A percentile compares a stretch with the other conserved stretches of the same genome.
Evolutionary conservation across 2,888 invertebrate genomes (phyloP).

Genomic region (Scaptomyza polygonia): DNA sequence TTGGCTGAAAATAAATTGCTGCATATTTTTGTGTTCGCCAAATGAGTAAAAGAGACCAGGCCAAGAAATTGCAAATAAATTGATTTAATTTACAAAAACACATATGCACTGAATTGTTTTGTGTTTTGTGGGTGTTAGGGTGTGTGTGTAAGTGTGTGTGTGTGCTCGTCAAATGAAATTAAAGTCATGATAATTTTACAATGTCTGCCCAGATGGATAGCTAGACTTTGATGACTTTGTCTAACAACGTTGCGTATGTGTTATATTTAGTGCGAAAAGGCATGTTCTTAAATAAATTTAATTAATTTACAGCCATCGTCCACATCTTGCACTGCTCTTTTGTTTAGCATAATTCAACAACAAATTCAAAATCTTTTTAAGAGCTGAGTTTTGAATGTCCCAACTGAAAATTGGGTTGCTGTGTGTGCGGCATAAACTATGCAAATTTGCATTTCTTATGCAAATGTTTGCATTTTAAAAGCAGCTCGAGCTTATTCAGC

Average conservation of each 20-base stretch:
- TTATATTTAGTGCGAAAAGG: slow-evolving; percentile 17
- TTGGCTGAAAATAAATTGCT: slow-evolving; percentile 71
- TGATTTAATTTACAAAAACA: slow-evolving; percentile 73
- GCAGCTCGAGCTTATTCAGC: slow-evolving; percentile 23
- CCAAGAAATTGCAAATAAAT: slow-evolving; percentile 72
- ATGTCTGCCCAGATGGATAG: slow-evolving; percentile 4
- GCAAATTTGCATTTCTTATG: slow-evolving; percentile 63
- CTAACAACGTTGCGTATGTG: slow-evolving; percentile 39
- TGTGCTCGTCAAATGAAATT: slow-evolving; percentile 69
- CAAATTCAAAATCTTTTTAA: slow-evolving; percentile 55
- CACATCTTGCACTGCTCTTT: background rate
- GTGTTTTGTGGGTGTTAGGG: background rate
- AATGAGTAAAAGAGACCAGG: slow-evolving; percentile 44
- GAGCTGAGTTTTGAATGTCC: slow-evolving; percentile 12
- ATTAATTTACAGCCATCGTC: slow-evolving; percentile 59
- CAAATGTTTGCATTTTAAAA: slow-evolving; percentile 59
- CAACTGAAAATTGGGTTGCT: slow-evolving; percentile 32
- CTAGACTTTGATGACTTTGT: slow-evolving; percentile 44
- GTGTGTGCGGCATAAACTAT: slow-evolving; percentile 41
- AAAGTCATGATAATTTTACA: slow-evolving; percentile 61
- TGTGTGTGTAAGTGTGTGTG: slow-evolving; percentile 18
- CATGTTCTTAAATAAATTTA: slow-evolving; percentile 58
- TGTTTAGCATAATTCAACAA: slow-evolving; percentile 50
- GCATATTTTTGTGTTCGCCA: slow-evolving; percentile 71
- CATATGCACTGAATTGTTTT: slow-evolving; percentile 51